phyloP scores from a whole-genome alignment of 37 sponge, comb jelly and placozoan species.

The Petrosia ficiformis region DNA sequence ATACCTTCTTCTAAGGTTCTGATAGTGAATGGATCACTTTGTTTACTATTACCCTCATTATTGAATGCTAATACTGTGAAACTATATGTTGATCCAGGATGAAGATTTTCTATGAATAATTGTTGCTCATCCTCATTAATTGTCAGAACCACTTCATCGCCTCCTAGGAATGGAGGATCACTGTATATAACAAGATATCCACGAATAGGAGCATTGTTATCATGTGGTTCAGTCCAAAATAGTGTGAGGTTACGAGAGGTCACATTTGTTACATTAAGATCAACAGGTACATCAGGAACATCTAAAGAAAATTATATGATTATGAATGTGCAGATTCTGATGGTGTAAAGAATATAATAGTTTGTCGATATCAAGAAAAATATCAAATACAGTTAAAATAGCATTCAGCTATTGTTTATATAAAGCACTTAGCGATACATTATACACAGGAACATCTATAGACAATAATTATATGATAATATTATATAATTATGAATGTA shows the following conservation, averaged over 20 bases:
- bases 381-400: no score
- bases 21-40: conserved; percentile 23
- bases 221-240: conserved; percentile 53
- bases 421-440: no score
- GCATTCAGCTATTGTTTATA: no score
- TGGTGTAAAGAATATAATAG: no score
- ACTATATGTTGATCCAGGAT: conserved; percentile 45
- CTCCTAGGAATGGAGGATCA: conserved; percentile 9
- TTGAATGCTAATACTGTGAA: conserved; percentile 57
- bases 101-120: conserved; percentile 15
- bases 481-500: no score
- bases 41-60: conserved; percentile 32
- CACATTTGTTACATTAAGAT: conserved; percentile 17
- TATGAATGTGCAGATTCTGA: no score
- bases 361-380: background rate
- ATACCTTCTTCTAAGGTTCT: conserved; percentile 49
- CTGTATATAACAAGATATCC: conserved; percentile 20
- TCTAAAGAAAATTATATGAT: conserved; percentile 19
- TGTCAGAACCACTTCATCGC: background rate
- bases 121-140: background rate
- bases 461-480: no score
- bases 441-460: no score
- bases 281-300: conserved; percentile 28
- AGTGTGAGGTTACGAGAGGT: conserved; percentile 22
- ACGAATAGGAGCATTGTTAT: conserved; percentile 61